Evolutionary conservation across 2,797 vertebrate species (phyloP).

Genomic region (Poeciliopsis presidionis): DNA sequence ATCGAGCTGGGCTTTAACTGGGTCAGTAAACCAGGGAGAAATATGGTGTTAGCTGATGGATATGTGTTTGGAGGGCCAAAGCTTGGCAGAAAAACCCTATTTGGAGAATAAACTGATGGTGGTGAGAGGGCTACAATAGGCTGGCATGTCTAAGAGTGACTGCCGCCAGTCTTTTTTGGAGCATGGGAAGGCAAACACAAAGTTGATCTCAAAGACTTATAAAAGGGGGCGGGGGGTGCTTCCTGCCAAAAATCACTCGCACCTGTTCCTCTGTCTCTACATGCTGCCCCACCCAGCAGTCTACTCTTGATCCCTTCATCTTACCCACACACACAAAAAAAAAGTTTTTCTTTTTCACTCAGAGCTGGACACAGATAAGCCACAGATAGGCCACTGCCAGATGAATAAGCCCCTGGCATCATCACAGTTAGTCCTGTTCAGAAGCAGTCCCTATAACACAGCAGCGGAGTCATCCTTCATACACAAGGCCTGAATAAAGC

Average conservation of each 20-base stretch:
- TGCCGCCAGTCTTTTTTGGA: conserved; percentile 68
- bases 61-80: neutral
- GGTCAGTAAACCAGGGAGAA: conserved; percentile 59
- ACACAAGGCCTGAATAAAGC: conserved; percentile 30
- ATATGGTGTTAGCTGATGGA: conserved; percentile 3
- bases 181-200: conserved; percentile 84
- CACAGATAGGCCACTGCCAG: conserved; percentile 63
- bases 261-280: conserved; percentile 78
- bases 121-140: conserved; percentile 58
- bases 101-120: conserved; percentile 55
- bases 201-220: conserved; percentile 77
- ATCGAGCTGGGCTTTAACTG: conserved; percentile 35
- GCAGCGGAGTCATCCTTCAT: conserved; percentile 58
- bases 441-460: conserved; percentile 51
- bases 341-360: conserved; percentile 43
- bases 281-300: conserved; percentile 48
- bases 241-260: conserved; percentile 77
- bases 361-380: conserved; percentile 39
- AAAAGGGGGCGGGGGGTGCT: conserved; percentile 44
- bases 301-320: conserved; percentile 50
- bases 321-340: conserved; percentile 28
- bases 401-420: conserved; percentile 74
- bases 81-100: conserved; percentile 52
- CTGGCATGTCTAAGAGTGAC: conserved; percentile 50
- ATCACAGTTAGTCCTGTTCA: conserved; percentile 61